Percentiles rank a stretch among this genome's conserved stretches.
phyloP scores from a whole-genome alignment of 2,888 invertebrate genomes.

The Metalampra italica region DNA sequence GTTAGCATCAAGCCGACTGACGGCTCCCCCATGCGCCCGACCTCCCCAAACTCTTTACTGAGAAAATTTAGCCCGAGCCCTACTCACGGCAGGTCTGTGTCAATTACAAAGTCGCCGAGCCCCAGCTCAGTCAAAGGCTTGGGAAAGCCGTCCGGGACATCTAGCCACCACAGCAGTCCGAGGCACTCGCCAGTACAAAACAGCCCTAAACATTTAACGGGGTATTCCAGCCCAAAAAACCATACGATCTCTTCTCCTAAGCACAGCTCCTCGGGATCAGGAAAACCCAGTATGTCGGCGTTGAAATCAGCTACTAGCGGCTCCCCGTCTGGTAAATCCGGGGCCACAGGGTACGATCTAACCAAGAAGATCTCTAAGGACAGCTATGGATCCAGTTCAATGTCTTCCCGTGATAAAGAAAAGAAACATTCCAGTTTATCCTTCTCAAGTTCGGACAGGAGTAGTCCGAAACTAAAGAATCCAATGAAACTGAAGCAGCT shows the following conservation, averaged over 20 bases:
- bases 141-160: constrained; percentile 71
- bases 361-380: constrained; percentile 77
- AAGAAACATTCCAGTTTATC: constrained; percentile 73
- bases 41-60: constrained; percentile 82
- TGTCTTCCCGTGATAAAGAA: constrained; percentile 74
- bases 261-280: constrained; percentile 84
- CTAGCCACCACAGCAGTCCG: constrained; percentile 81
- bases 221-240: constrained; percentile 87
- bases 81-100: constrained; percentile 81
- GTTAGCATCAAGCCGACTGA: constrained; percentile 85
- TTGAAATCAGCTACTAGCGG: constrained; percentile 87
- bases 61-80: constrained; percentile 86
- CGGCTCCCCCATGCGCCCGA: constrained; percentile 80
- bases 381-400: constrained; percentile 57
- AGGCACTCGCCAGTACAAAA: constrained; percentile 87
- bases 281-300: constrained; percentile 93
- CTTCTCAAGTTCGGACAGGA: constrained; percentile 76
- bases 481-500: constrained; percentile 83
- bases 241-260: constrained; percentile 90
- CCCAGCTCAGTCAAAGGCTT: constrained; percentile 59
- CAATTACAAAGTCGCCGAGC: constrained; percentile 81
- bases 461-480: constrained; percentile 83
- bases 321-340: constrained; percentile 82
- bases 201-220: constrained; percentile 85
- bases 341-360: constrained; percentile 73